Evolutionary conservation across 1,140 invertebrate genomes (phyloP), one percentile per base, ranked within the genome.

Genomic region (Goniozus legneri): DNA sequence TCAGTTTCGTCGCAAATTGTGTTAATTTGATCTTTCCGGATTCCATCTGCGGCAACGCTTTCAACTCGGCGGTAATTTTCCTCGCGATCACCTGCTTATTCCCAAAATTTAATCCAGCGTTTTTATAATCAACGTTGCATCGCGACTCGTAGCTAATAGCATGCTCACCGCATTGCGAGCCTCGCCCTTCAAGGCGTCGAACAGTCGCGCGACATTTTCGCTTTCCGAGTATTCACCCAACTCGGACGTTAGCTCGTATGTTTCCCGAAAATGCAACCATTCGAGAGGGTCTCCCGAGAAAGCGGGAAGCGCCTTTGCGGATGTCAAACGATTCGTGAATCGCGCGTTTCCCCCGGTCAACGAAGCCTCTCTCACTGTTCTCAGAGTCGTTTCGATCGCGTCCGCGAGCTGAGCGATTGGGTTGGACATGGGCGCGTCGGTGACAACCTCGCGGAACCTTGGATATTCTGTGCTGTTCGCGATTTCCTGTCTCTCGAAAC

Each of bases 171-270:
- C 44, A 3, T 46, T 34, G 8, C 22, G 12, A 0, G 44, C 44
- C 18, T 47, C 19, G 2, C 27, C 37, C 6, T 20, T 2, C 36
- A 39, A 39, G 12, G 8, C 10, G 4, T 22, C 35, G 24, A 15
- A 47, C 3, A 47, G 16, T n/a, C 35, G 19, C 3, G 37, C n/a
- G 7, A 41, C 35, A 33, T 47, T 39, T 32, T 47, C 45, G 10
- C 20, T 20, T 1, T 39, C 13, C 14, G 36, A 27, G 20, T 24
- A 47, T 3, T 22, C 45, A 8, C 35, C 45, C 16, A 31, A 8
- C 30, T 38, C 19, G 1, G 45, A 15, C 18, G 35, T 36, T 40
- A 39, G 4, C 3, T 47, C 35, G 14, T 36, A 39, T 8, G 19
- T 31, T n/a, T 18, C 6, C 20, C 32, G 40, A 16, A 47, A 39